Conservation (phyloP, 2,888 invertebrate species). For the Apocheima hispidaria region DNA sequence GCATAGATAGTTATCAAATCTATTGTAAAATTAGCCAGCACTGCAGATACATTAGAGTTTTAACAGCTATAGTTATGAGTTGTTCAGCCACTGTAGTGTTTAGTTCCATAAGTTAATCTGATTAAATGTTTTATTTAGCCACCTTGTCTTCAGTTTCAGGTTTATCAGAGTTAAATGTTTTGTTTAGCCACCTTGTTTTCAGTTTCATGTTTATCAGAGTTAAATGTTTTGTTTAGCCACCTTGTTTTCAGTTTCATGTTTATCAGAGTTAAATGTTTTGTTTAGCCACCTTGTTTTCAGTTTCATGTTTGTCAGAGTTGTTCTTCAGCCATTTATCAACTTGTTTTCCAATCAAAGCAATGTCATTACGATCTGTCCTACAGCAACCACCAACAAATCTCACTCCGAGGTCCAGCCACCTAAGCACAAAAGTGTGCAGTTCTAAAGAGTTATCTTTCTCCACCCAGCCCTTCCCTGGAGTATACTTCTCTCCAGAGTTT, state of each 20-base stretch:
- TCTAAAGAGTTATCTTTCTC: constrained; percentile 88
- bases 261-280: too few species aligned
- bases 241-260: not conserved
- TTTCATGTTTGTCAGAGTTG: not conserved
- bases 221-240: not conserved
- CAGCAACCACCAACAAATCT: constrained; percentile 96
- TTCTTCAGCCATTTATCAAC: constrained; percentile 57
- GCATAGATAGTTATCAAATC: too few species aligned
- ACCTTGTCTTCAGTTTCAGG: too few species aligned
- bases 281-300: not conserved
- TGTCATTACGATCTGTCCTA: constrained; percentile 92
- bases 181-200: too few species aligned
- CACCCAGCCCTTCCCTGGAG: constrained; percentile 87
- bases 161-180: too few species aligned
- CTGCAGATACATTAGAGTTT: too few species aligned
- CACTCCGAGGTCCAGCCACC: constrained; percentile 93
- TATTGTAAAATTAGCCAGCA: too few species aligned
- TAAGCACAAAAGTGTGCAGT: constrained; percentile 88
- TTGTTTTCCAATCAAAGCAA: constrained; percentile 85
- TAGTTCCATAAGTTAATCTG: too few species aligned
- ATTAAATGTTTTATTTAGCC: too few species aligned
- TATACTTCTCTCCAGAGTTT: constrained; percentile 94
- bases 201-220: too few species aligned
- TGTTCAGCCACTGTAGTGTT: not conserved
- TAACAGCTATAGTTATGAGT: too few species aligned